Percentiles rank a stretch among this genome's conserved stretches.
phyloP scores from a whole-genome alignment of 2,888 invertebrate species.

The Shargacucullia verbasci region DNA sequence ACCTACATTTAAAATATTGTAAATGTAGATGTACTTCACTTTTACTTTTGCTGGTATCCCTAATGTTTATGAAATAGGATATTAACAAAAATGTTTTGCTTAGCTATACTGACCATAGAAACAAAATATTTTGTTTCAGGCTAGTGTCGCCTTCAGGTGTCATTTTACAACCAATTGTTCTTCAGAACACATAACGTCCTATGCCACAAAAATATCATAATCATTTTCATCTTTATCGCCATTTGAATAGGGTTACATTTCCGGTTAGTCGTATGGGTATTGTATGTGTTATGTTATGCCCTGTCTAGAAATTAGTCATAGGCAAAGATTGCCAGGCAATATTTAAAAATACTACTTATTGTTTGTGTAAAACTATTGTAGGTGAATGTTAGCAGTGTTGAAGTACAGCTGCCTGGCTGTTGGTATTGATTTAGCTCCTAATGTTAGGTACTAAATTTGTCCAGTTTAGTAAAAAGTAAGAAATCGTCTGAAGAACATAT shows the following conservation, averaged over 20 bases:
- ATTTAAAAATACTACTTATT: constrained; percentile 73
- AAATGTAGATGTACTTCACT: no score
- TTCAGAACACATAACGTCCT: constrained; percentile 30
- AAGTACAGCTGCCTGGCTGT: constrained; percentile 28
- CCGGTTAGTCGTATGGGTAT: neutral
- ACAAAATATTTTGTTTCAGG: constrained; percentile 68
- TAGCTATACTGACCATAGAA: constrained; percentile 60
- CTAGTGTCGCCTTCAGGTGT: constrained; percentile 64
- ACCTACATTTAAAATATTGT: constrained; percentile 11
- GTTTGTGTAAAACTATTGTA: constrained; percentile 66
- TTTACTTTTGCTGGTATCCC: constrained; percentile 20
- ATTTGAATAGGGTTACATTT: constrained; percentile 36
- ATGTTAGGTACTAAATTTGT: constrained; percentile 6
- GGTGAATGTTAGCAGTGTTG: constrained; percentile 45
- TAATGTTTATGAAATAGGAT: constrained; percentile 50
- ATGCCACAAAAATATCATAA: constrained; percentile 11
- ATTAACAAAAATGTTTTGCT: constrained; percentile 63
- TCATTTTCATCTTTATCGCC: constrained; percentile 29
- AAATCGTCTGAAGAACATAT: no score
- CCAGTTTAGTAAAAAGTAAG: neutral
- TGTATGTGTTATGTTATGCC: constrained; percentile 42
- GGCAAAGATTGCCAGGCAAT: constrained; percentile 68
- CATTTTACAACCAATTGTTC: constrained; percentile 54
- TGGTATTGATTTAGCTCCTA: constrained; percentile 29
- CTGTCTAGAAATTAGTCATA: constrained; percentile 69